These are phyloP conservation scores for Lordiphosa clarofinis DNA, from an alignment of 1,140 invertebrate genomes.

Conservation along the genomic window DNA sequence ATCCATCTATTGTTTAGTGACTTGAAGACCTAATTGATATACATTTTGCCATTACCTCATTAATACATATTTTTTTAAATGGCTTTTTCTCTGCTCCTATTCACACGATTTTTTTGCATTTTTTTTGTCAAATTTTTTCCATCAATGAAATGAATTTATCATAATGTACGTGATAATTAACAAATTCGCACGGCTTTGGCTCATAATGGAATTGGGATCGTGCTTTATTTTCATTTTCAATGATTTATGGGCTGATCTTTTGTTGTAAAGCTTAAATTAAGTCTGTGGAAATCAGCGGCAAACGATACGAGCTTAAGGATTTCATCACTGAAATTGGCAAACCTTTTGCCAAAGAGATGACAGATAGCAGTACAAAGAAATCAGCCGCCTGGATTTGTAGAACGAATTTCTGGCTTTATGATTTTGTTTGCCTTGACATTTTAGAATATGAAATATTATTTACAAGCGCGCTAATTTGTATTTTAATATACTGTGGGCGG, in stretches of 20 bases:
- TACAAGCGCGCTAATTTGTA: slow-evolving; percentile 19
- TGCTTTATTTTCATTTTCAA: slow-evolving; percentile 24
- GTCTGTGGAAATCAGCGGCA: not conserved
- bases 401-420: slow-evolving; percentile 28
- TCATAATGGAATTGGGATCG: slow-evolving; percentile 11
- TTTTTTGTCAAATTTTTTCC: slow-evolving; percentile 4
- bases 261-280: slow-evolving; percentile 20
- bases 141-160: slow-evolving; percentile 34
- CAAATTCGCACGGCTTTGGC: slow-evolving; percentile 42
- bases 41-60: too few species aligned
- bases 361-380: not conserved
- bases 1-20: too few species aligned
- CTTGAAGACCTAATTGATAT: too few species aligned
- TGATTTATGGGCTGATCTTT: slow-evolving; percentile 39
- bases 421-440: slow-evolving; percentile 4
- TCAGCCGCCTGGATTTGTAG: not conserved
- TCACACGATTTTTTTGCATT: slow-evolving; percentile 12
- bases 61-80: slow-evolving; percentile 17
- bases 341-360: not conserved
- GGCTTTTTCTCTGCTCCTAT: slow-evolving; percentile 9
- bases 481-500: slow-evolving; percentile 28
- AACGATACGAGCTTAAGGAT: not conserved
- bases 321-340: slow-evolving; percentile 3
- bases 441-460: slow-evolving; percentile 24
- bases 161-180: slow-evolving; percentile 66